A percentile compares a stretch with the other conserved stretches of the same genome.
These are phyloP conservation scores for Tylochromis polylepis DNA, from an alignment of 2,113 vertebrate species.

Conservation along the genomic window DNA sequence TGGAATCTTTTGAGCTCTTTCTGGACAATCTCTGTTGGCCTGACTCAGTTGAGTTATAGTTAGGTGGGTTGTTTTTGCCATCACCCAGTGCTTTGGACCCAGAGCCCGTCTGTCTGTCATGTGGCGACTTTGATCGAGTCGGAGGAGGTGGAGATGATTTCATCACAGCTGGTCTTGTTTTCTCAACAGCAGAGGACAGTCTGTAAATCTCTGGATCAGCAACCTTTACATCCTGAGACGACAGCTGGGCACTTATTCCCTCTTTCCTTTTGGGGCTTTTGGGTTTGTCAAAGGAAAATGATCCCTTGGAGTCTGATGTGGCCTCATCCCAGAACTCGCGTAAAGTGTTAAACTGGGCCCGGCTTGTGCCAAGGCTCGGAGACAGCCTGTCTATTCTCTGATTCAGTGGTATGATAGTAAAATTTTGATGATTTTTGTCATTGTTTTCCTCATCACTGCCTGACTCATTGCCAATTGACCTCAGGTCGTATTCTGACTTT, in stretches of 20 bases:
- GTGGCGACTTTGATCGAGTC: slow-evolving; percentile 30
- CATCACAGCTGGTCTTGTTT: slow-evolving; percentile 5
- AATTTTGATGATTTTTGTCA: slow-evolving; percentile 52
- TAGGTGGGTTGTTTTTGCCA: slow-evolving; percentile 9
- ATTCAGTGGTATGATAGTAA: slow-evolving; percentile 73
- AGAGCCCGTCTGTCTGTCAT: slow-evolving; percentile 17
- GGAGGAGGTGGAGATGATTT: slow-evolving; percentile 28
- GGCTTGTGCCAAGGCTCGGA: slow-evolving; percentile 60
- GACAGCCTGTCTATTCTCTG: slow-evolving; percentile 71
- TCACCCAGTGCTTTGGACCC: slow-evolving; percentile 3
- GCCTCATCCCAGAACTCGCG: slow-evolving; percentile 84
- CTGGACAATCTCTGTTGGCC: slow-evolving; percentile 3
- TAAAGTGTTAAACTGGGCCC: slow-evolving; percentile 80
- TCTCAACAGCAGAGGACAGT: slow-evolving; percentile 5
- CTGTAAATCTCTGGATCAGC: slow-evolving; percentile 13
- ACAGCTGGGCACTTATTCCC: slow-evolving; percentile 30
- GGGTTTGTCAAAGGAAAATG: not conserved
- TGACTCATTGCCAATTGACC: slow-evolving; percentile 39
- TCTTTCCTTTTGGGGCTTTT: slow-evolving; percentile 53
- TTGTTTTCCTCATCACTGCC: slow-evolving; percentile 33
- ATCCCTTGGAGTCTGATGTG: slow-evolving; percentile 38
- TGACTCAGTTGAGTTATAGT: not conserved
- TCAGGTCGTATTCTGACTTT: slow-evolving; percentile 64
- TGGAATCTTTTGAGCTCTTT: slow-evolving; percentile 41
- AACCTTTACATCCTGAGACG: slow-evolving; percentile 12